Conservation (phyloP, 53 echinoderm and acorn worm species). For the Pentamera pediparva region DNA sequence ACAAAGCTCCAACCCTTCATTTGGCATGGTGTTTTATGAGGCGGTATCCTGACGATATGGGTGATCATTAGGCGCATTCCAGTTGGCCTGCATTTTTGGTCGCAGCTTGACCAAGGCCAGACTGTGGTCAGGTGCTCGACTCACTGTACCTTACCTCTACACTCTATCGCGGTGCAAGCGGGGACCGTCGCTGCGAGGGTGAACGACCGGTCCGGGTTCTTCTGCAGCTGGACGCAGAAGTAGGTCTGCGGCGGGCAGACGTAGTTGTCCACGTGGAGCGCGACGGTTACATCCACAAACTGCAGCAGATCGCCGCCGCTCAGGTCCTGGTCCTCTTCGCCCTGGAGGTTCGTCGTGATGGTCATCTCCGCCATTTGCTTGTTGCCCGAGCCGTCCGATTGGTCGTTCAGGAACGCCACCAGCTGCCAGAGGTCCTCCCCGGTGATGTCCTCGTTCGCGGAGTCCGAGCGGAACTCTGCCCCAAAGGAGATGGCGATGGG, state of each 20-base stretch:
- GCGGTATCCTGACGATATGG: no score
- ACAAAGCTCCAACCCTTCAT: no score
- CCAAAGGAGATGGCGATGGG: neutral
- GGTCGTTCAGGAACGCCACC: constrained; percentile 18
- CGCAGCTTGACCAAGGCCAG: no score
- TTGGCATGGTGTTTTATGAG: no score
- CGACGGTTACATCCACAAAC: neutral
- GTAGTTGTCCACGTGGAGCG: neutral
- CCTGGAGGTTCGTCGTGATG: neutral
- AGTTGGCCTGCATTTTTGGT: no score
- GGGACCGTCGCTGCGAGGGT: neutral
- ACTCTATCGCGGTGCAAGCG: neutral
- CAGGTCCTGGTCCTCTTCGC: neutral
- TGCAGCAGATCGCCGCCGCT: neutral
- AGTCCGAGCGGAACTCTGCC: neutral
- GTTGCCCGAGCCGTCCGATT: neutral
- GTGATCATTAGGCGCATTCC: no score
- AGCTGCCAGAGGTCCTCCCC: constrained; percentile 10
- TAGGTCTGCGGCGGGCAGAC: constrained; percentile 1
- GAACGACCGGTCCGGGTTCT: neutral
- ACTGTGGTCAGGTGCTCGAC: no score
- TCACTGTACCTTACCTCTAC: constrained; percentile 31
- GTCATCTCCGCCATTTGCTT: constrained; percentile 22
- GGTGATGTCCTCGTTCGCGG: neutral
- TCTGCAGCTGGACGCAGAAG: constrained; percentile 23